Base-by-base conservation (phyloP, 2,888 invertebrate species). In the Protophormia terraenovae region DNA sequence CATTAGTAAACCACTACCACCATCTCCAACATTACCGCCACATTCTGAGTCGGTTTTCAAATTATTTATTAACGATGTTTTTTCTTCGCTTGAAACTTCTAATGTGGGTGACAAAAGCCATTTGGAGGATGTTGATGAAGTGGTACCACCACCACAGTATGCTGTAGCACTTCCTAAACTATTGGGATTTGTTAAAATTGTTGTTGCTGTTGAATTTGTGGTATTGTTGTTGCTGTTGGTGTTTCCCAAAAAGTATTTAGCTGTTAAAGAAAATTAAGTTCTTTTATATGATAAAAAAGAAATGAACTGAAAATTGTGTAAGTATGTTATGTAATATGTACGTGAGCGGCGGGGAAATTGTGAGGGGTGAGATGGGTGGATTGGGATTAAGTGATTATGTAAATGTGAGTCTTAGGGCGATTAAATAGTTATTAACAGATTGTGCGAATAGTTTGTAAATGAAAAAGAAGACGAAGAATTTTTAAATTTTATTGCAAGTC, bases 201-300 rank as follows among this genome's bases (percentile, higher is more conserved):
- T 62, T 29, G 76, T 41, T 66, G 67, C 35, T 55, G 27, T 27
- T 55, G 55, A 1, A 50, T 19, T 78, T 60, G 60, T 29, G 1
- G 83, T 86, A 67, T 88, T 62, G 24, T 55, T 55, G 64, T 55
- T 55, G 64, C 19, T 35, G 47, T 58, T 79, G 78, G 58, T 82
- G 76, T 32, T 85, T 35, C 82, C 78, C 78, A 82, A 69, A 71
- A 85, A 80, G 72, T 73, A 88, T 87, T 88, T 89, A 73, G 87
- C 89, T 89, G 89, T 87, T 88, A 88, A 88, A 86, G 90, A 85
- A 91, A 90, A 90, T 90, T 88, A 91, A 90, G 90, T 89, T 90
- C 91, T 91, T 93, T 91, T 92, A 92, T 93, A 92, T 90, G 91
- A 90, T 92, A 92, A 91, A 91, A 90, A 91, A 78, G 82, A 91